Percentiles rank a stretch among this genome's conserved stretches.
phyloP scores from a whole-genome alignment of 2,888 invertebrate species.

The Melanostoma scalare region DNA sequence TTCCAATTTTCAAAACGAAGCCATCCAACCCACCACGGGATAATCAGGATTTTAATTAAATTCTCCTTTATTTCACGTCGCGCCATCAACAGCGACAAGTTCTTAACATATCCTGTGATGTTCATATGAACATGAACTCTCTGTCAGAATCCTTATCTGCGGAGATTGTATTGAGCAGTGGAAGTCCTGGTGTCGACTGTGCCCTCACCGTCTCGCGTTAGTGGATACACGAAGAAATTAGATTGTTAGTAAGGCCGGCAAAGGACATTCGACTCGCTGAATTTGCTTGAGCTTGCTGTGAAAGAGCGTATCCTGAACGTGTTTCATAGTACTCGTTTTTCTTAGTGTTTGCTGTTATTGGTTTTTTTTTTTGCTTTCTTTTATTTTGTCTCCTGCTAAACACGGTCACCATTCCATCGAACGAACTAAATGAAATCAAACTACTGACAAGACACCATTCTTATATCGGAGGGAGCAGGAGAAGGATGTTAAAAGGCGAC shows the following conservation, averaged over 20 bases:
- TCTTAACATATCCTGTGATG: slow-evolving; percentile 54
- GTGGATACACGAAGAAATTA: slow-evolving; percentile 65
- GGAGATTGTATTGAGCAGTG: slow-evolving; percentile 23
- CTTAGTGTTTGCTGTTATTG: slow-evolving; percentile 28
- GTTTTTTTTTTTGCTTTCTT: slow-evolving; percentile 16
- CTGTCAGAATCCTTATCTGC: slow-evolving; percentile 37
- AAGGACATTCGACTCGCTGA: slow-evolving; percentile 34
- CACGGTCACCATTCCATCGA: slow-evolving; percentile 7
- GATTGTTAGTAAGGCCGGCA: slow-evolving; percentile 63
- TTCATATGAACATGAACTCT: slow-evolving; percentile 42
- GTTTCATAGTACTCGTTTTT: slow-evolving; percentile 45
- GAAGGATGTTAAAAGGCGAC: slow-evolving; percentile 58
- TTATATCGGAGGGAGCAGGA: neutral
- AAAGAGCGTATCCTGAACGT: slow-evolving; percentile 50
- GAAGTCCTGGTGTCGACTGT: slow-evolving; percentile 15
- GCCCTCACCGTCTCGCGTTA: slow-evolving; percentile 44
- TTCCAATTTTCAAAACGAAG: slow-evolving; percentile 52
- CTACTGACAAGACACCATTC: slow-evolving; percentile 68
- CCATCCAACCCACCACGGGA: slow-evolving; percentile 47
- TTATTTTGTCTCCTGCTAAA: slow-evolving; percentile 43
- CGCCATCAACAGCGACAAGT: slow-evolving; percentile 19
- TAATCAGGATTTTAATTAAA: slow-evolving; percentile 72
- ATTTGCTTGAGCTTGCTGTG: slow-evolving; percentile 44
- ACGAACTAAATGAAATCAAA: slow-evolving; percentile 56
- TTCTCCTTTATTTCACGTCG: slow-evolving; percentile 55